Conservation (phyloP, 2,888 invertebrate species). For the Choreutis nemorana region DNA sequence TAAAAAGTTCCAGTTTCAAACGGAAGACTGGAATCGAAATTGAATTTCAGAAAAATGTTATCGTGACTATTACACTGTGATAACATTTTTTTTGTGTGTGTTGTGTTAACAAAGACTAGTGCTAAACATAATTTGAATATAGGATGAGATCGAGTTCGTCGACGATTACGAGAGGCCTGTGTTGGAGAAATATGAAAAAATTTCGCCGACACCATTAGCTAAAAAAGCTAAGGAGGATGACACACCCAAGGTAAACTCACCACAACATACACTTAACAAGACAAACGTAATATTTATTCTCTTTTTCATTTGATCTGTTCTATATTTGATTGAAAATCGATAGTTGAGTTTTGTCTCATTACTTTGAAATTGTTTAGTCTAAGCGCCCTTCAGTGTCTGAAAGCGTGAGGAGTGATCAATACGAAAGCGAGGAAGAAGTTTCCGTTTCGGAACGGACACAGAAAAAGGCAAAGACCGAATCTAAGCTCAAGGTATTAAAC, state of each 20-base stretch:
- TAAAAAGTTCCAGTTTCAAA: no score
- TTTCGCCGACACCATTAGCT: conserved; percentile 59
- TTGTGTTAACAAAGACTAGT: conserved; percentile 37
- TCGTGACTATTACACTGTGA: conserved; percentile 17
- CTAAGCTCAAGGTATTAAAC: conserved; percentile 30
- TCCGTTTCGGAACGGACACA: conserved; percentile 38
- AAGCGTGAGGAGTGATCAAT: conserved; percentile 47
- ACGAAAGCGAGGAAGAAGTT: conserved; percentile 49
- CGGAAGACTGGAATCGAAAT: no score
- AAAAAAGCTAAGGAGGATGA: conserved; percentile 58
- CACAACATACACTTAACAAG: conserved; percentile 16
- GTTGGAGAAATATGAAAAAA: conserved; percentile 75
- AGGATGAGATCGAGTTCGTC: conserved; percentile 59
- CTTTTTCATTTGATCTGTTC: no score
- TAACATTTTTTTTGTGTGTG: conserved; percentile 25
- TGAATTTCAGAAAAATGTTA: no score
- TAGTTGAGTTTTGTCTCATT: conserved; percentile 1
- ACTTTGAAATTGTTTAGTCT: conserved; percentile 25
- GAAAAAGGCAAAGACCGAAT: conserved; percentile 39
- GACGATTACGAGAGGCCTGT: conserved; percentile 82
- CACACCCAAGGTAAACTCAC: conserved; percentile 50
- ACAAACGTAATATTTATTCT: conserved; percentile 9
- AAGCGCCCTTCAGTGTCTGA: conserved; percentile 53
- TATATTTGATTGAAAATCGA: background rate
- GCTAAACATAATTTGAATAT: conserved; percentile 46